Evolutionary conservation across 1,140 invertebrate genomes (phyloP).

Genomic region (Trichonephila clavata): DNA sequence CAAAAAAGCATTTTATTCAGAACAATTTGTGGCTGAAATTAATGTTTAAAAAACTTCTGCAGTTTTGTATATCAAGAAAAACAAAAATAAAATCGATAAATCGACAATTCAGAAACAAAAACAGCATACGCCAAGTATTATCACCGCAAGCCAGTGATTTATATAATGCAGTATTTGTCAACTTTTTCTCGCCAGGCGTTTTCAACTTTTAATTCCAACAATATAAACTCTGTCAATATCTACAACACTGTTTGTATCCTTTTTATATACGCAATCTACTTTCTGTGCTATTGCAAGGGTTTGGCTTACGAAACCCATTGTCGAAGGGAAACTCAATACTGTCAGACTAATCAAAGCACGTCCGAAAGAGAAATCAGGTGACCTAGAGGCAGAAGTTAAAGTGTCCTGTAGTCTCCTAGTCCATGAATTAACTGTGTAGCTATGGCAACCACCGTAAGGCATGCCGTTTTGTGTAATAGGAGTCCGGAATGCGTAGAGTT

Average conservation of each 20-base stretch:
- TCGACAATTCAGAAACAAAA: too few relatives aligned
- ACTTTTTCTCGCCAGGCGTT: too few relatives aligned
- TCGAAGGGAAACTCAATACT: not conserved
- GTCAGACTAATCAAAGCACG: slow-evolving; percentile 31
- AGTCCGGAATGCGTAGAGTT: slow-evolving; percentile 41
- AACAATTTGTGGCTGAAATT: too few relatives aligned
- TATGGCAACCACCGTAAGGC: slow-evolving; percentile 36
- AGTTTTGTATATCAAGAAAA: too few relatives aligned
- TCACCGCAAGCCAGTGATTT: too few relatives aligned
- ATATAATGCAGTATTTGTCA: not conserved
- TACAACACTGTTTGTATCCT: not conserved
- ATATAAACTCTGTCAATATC: not conserved
- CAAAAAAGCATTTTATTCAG: too few relatives aligned
- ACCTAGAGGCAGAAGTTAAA: slow-evolving; percentile 7
- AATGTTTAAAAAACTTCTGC: too few relatives aligned
- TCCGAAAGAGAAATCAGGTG: slow-evolving; percentile 44
- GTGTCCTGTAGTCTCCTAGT: slow-evolving; percentile 42
- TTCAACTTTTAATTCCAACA: not conserved
- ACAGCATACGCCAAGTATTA: too few relatives aligned
- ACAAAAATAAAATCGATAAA: too few relatives aligned
- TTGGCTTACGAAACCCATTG: not conserved
- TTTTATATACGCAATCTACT: not conserved
- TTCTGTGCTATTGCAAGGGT: not conserved
- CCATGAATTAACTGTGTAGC: slow-evolving; percentile 34
- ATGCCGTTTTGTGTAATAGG: slow-evolving; percentile 38